Percentiles rank a stretch among this genome's conserved stretches.
phyloP scores from a whole-genome alignment of 2,888 invertebrate species.

The Tubulanus polymorphus region DNA sequence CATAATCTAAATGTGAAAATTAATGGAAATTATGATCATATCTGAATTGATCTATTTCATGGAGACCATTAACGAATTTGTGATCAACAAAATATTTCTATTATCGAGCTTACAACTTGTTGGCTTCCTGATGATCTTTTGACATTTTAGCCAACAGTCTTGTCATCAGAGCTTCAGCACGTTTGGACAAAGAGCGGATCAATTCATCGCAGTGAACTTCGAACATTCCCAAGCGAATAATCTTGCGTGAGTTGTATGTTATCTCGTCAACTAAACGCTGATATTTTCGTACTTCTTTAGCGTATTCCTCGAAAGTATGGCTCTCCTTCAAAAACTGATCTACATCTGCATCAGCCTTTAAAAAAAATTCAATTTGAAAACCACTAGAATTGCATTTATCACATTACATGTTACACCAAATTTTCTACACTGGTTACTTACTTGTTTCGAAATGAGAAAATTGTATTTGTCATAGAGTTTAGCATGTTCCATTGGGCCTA shows the following conservation, averaged over 20 bases:
- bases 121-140: conserved; percentile 72
- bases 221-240: conserved; percentile 76
- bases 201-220: conserved; percentile 77
- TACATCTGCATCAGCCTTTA: conserved; percentile 63
- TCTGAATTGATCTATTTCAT: too few relatives aligned
- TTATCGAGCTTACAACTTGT: conserved; percentile 70
- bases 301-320: conserved; percentile 55
- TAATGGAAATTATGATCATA: too few relatives aligned
- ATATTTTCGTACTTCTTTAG: conserved; percentile 55
- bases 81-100: too few relatives aligned
- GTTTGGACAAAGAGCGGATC: conserved; percentile 66
- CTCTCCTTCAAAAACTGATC: conserved; percentile 64
- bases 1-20: conserved; percentile 65
- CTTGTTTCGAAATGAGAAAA: conserved; percentile 52
- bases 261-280: conserved; percentile 57
- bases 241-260: conserved; percentile 53
- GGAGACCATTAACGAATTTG: too few relatives aligned
- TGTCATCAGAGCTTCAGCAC: conserved; percentile 67
- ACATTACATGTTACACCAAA: background rate
- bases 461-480: conserved; percentile 66
- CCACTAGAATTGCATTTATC: background rate
- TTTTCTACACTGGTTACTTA: conserved; percentile 16
- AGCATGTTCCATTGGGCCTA: conserved; percentile 48
- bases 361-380: too few relatives aligned
- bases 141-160: conserved; percentile 72